Base-by-base conservation (phyloP, 2,888 invertebrate genomes). In the Monoplex corrugatus region DNA sequence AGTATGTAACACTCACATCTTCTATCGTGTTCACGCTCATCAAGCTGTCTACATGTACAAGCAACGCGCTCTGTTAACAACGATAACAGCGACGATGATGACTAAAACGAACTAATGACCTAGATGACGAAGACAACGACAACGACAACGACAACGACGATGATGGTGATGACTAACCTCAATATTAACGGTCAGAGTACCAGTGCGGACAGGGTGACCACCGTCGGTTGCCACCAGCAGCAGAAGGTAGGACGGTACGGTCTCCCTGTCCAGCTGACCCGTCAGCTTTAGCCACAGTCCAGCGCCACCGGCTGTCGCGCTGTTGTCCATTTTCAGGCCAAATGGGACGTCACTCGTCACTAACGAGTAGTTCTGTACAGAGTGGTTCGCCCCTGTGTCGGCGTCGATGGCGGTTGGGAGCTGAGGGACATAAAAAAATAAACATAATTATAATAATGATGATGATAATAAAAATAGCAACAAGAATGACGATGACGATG, bases 171-270 rank as follows among this genome's bases (percentile, higher is more conserved):
- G 32, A 16, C 82, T 83, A 2, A 88, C 88, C 78, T 95, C 94
- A 63, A 98, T 96, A 90, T 98, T 97, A 95, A 97, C 98, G 87
- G 97, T 97, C 6, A 93, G 83, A 0, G 92, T 91, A 2, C 93
- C 93, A 13, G 91, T 92, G 80, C 89, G 92, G 10, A 91, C 89
- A 1, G 94, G 94, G 6, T 63, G 87, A 1, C 94, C 94, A 10
- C 93, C 93, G 87, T 94, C 95, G 50, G 91, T 93, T 2, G 98
- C 98, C 91, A 97, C 97, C 92, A 99, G 97, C 93, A 97, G 97
- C 75, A 99, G 97, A 87, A 97, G 97, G 96, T 98, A 99, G 90
- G 97, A 97, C 95, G 98, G 98, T 92, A 97, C 97, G 86, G 98
- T 97, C 96, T 99, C 99, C 91, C 99, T 97, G 96, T 99, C 99